Evolutionary conservation across 2,888 invertebrate genomes (phyloP).

Genomic region (Muschampia plurimacula): DNA sequence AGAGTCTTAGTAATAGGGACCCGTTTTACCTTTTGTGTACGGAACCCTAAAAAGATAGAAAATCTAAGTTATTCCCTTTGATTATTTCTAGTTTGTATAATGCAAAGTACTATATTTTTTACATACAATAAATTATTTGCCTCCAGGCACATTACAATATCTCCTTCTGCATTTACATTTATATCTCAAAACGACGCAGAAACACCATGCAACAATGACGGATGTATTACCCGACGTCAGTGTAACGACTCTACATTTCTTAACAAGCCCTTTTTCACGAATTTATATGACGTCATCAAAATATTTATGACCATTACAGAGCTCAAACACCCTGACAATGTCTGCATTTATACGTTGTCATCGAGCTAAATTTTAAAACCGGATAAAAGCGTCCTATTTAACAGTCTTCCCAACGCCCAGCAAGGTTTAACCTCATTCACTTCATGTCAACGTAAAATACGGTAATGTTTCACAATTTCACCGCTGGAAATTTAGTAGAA

Average conservation of each 20-base stretch:
- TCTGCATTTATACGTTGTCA: conserved; percentile 11
- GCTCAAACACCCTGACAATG: conserved; percentile 9
- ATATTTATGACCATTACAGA: conserved; percentile 13
- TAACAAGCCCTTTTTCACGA: neutral
- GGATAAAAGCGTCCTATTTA: conserved; percentile 28
- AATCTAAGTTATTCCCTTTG: no score
- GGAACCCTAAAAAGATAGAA: no score
- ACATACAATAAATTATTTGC: no score
- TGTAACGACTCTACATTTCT: conserved; percentile 13
- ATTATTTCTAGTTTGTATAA: no score
- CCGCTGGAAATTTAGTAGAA: conserved; percentile 23
- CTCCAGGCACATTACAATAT: neutral
- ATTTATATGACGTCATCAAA: conserved; percentile 21
- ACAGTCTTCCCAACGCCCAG: conserved; percentile 19
- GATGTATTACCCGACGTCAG: conserved; percentile 1
- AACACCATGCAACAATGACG: conserved; percentile 11
- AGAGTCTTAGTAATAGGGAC: no score
- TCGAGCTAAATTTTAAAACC: conserved; percentile 21
- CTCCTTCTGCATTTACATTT: neutral
- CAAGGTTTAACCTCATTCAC: conserved; percentile 36
- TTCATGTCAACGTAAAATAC: conserved; percentile 37
- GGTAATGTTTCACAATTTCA: conserved; percentile 35
- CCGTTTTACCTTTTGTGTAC: no score
- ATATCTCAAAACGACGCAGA: conserved; percentile 5
- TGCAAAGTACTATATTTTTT: no score